Percentiles rank a stretch among this genome's conserved stretches.
These are phyloP conservation scores for Melanotaenia nigrans DNA, from an alignment of 2,797 vertebrate species.

Conservation along the genomic window DNA sequence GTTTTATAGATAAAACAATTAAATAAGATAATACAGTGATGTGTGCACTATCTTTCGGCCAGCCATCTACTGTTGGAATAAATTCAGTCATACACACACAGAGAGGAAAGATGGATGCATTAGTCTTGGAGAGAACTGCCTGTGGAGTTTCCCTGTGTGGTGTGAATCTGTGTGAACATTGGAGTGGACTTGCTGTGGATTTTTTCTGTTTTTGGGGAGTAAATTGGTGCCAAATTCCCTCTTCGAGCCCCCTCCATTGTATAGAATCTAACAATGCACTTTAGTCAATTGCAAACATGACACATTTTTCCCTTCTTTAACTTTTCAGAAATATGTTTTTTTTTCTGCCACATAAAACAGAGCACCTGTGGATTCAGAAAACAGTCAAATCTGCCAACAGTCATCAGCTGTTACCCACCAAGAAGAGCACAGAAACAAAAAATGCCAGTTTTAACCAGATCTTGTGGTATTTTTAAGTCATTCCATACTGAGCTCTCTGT, in stretches of 20 bases:
- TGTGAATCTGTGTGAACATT: conserved; percentile 72
- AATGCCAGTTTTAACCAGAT: conserved; percentile 16
- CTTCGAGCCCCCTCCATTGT: conserved; percentile 43
- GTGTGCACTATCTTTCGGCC: conserved; percentile 11
- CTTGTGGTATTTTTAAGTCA: conserved; percentile 22
- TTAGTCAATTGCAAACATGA: conserved; percentile 74
- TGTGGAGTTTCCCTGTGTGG: conserved; percentile 51
- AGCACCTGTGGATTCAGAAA: conserved; percentile 14
- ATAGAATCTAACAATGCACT: conserved; percentile 82
- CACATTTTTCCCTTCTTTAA: conserved; percentile 15
- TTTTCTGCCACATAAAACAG: too few relatives aligned
- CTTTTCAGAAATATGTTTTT: neutral
- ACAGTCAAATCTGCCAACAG: neutral
- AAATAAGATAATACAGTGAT: conserved; percentile 16
- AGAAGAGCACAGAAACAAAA: neutral
- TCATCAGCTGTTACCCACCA: conserved; percentile 4
- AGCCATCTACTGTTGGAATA: conserved; percentile 7
- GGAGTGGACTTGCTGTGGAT: conserved; percentile 73
- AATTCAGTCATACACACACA: conserved; percentile 12
- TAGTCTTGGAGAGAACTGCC: conserved; percentile 14
- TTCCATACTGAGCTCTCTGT: conserved; percentile 17
- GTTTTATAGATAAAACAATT: conserved; percentile 11
- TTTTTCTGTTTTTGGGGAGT: conserved; percentile 28
- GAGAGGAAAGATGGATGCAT: conserved; percentile 68
- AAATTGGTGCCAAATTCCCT: conserved; percentile 52